phyloP scores from a whole-genome alignment of 2,888 invertebrate species.

The Melikaiella ostensackeni region DNA sequence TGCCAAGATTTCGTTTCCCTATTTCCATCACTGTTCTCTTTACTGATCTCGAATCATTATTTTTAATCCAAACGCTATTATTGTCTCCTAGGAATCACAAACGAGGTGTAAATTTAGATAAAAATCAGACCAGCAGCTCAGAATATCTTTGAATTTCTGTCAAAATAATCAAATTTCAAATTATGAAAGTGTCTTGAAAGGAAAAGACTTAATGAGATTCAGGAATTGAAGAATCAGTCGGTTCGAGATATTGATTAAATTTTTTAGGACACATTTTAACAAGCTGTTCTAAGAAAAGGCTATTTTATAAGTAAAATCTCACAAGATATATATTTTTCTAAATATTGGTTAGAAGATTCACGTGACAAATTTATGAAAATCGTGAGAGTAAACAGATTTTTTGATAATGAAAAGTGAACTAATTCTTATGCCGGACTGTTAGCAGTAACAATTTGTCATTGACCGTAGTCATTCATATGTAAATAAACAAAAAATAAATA shows the following conservation, averaged over 20 bases:
- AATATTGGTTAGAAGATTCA: background rate
- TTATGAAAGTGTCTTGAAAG: too few relatives aligned
- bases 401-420: background rate
- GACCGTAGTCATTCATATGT: conserved; percentile 19
- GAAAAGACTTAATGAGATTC: too few relatives aligned
- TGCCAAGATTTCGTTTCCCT: background rate
- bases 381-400: background rate
- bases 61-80: background rate
- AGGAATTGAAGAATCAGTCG: too few relatives aligned
- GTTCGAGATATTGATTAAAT: too few relatives aligned
- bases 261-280: too few relatives aligned
- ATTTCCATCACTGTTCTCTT: background rate
- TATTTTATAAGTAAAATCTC: too few relatives aligned
- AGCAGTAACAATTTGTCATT: background rate
- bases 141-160: too few relatives aligned
- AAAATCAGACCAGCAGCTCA: too few relatives aligned
- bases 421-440: background rate
- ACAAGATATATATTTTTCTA: too few relatives aligned
- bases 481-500: conserved; percentile 19
- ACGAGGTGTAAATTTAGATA: background rate
- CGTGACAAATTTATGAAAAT: background rate
- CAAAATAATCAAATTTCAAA: too few relatives aligned
- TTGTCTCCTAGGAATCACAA: background rate
- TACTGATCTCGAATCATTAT: background rate
- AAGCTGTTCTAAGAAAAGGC: too few relatives aligned